phyloP scores from a whole-genome alignment of 2,888 invertebrate species.

The Ernsta delagoae region DNA sequence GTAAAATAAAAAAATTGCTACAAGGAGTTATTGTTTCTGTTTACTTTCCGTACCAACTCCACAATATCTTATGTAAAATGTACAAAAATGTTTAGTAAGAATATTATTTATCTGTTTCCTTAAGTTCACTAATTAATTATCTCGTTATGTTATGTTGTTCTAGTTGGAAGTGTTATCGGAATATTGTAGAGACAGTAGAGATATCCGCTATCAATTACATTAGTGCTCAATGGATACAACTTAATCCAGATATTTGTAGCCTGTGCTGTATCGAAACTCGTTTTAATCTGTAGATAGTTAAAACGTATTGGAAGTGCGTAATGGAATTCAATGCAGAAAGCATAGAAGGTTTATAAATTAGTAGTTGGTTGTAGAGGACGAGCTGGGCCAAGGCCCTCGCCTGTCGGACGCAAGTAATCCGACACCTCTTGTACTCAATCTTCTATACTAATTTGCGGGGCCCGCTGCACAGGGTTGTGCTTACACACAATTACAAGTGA shows the following conservation, averaged over 20 bases:
- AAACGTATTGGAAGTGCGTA: conserved; percentile 38
- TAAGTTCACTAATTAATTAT: neutral
- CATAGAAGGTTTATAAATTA: conserved; percentile 46
- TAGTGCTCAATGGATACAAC: conserved; percentile 31
- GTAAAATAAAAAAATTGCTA: too few relatives aligned
- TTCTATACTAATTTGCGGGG: conserved; percentile 74
- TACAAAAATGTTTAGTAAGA: too few relatives aligned
- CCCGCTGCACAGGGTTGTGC: conserved; percentile 57
- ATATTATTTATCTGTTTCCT: too few relatives aligned
- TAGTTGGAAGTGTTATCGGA: conserved; percentile 14
- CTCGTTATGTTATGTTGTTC: neutral
- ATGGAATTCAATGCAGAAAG: conserved; percentile 47
- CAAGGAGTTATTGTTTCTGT: too few relatives aligned
- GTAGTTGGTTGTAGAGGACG: conserved; percentile 44
- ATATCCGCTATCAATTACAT: conserved; percentile 32
- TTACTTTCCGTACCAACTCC: too few relatives aligned
- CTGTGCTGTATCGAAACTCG: conserved; percentile 24
- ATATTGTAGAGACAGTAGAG: conserved; percentile 26
- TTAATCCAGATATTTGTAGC: conserved; percentile 25
- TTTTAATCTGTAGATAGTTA: conserved; percentile 29
- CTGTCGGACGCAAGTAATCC: conserved; percentile 60
- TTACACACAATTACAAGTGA: conserved; percentile 24
- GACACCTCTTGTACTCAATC: conserved; percentile 73
- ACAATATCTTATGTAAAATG: too few relatives aligned
- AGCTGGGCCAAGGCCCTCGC: conserved; percentile 62